Conservation (phyloP, 2,888 invertebrate species). For the Uloborus plumipes region DNA sequence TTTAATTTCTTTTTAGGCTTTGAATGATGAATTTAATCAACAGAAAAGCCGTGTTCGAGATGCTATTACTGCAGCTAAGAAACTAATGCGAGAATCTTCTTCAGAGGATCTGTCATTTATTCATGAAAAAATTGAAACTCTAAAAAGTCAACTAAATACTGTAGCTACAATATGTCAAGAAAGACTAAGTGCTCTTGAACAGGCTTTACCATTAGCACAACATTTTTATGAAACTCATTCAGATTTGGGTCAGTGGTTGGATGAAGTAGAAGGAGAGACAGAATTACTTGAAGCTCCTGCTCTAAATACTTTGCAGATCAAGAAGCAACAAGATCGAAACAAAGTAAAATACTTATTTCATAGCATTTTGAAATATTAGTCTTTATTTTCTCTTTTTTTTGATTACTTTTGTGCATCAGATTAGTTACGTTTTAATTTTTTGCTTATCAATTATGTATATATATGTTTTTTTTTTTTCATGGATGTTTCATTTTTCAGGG, state of each 20-base stretch:
- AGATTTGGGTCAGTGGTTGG: slow-evolving; percentile 89
- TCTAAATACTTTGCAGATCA: slow-evolving; percentile 90
- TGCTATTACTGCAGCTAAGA: slow-evolving; percentile 90
- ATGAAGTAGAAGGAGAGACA: slow-evolving; percentile 92
- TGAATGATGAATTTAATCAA: slow-evolving; percentile 95
- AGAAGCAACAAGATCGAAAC: slow-evolving; percentile 94
- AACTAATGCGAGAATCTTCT: slow-evolving; percentile 76
- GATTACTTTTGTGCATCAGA: slow-evolving; percentile 1
- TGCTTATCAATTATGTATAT: neutral
- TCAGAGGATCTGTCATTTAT: slow-evolving; percentile 85
- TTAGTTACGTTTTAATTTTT: neutral
- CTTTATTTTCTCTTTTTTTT: no score
- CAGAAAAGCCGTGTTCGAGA: slow-evolving; percentile 93
- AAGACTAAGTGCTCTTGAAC: slow-evolving; percentile 89
- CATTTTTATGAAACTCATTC: slow-evolving; percentile 95
- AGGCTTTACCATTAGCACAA: slow-evolving; percentile 93
- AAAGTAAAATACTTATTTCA: slow-evolving; percentile 75
- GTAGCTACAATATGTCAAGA: slow-evolving; percentile 90
- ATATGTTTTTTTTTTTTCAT: no score
- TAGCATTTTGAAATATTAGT: slow-evolving; percentile 1
- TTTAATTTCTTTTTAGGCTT: slow-evolving; percentile 73
- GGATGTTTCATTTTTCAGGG: slow-evolving; percentile 72
- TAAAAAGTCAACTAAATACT: slow-evolving; percentile 90
- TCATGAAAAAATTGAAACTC: slow-evolving; percentile 90
- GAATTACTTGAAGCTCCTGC: slow-evolving; percentile 93